Evolutionary conservation across 2,797 vertebrate species (phyloP), one percentile per base, ranked within the genome.

Genomic region (Smutsia gigantea): DNA sequence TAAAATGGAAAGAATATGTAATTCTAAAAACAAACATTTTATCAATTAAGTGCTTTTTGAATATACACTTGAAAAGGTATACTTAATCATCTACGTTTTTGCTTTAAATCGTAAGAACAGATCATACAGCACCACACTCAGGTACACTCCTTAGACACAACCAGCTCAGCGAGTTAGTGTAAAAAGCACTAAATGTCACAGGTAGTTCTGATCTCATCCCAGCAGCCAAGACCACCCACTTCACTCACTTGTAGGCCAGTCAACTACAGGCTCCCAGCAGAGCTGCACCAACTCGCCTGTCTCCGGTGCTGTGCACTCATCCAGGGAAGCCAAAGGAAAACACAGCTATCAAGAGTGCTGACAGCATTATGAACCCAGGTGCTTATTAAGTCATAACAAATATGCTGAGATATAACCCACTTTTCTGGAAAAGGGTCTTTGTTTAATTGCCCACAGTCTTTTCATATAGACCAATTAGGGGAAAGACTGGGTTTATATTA

Each of bases 1-100:
- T 64, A 34, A 82, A 90, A 94, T 55, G 37, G 63, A 78, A 74
- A 69, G 39, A 42, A 37, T 51, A 87, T 68, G 37, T 86, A 69
- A 82, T 84, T 89, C 63, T 78, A 37, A 96, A 88, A 75, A 39
- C 17, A 77, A 86, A 25, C 79, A 89, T 49, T 71, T 68, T 71
- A 71, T 69, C 79, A 71, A 19, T 55, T 68, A 85, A 39, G 37
- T 39, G 37, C 29, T 42, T 87, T 89, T 37, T 83, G 37, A 96
- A 91, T 2, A 91, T 8, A 66, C 21, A 61, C 42, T 18, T 78
- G 10, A 61, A 68, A 49, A 87, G 29, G 15, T 15, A 8, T 11
- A 74, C 68, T 1, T 31, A 7, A 29, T n/a, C 29, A 31, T 31
- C 37, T 57, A 31, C n/a, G 68, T 31, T 66, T 23, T 13, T 51